These are phyloP conservation scores for Lepisosteus osseus DNA, from an alignment of 2,113 vertebrate species.

Conservation along the genomic window DNA sequence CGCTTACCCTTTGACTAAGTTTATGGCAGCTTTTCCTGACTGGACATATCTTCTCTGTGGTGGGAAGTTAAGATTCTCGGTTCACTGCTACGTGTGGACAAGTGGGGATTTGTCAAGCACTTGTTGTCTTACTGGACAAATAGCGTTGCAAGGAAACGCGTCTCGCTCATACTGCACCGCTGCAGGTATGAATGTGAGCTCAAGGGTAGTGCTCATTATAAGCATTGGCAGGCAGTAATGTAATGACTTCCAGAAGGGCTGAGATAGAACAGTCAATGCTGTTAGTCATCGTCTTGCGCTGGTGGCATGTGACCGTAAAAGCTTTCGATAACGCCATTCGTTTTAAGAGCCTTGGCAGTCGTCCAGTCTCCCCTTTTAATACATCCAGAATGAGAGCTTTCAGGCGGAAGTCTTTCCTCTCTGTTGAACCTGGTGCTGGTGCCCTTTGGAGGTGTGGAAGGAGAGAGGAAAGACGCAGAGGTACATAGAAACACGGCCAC, in stretches of 20 bases:
- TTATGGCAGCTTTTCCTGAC: too few relatives aligned
- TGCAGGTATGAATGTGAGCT: slow-evolving; percentile 49
- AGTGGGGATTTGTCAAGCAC: neutral
- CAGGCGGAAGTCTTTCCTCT: too few relatives aligned
- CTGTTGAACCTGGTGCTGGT: too few relatives aligned
- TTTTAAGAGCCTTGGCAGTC: slow-evolving; percentile 50
- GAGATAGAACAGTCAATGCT: slow-evolving; percentile 69
- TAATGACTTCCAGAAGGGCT: slow-evolving; percentile 52
- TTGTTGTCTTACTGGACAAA: too few relatives aligned
- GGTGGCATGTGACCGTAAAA: slow-evolving; percentile 53
- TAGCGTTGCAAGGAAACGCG: too few relatives aligned
- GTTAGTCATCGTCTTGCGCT: slow-evolving; percentile 48
- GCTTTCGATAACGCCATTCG: slow-evolving; percentile 60
- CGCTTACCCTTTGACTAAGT: too few relatives aligned
- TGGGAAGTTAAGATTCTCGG: neutral
- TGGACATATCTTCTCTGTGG: neutral
- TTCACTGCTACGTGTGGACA: neutral
- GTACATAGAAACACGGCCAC: too few relatives aligned
- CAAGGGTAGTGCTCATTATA: slow-evolving; percentile 59
- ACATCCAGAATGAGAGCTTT: neutral
- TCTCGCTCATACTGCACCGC: neutral
- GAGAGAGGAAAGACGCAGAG: too few relatives aligned
- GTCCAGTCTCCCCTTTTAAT: slow-evolving; percentile 41
- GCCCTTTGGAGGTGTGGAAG: too few relatives aligned
- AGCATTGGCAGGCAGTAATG: slow-evolving; percentile 59